These are phyloP conservation scores for Strigops habroptila DNA, from an alignment of 2,113 vertebrate species.

Conservation along the genomic window DNA sequence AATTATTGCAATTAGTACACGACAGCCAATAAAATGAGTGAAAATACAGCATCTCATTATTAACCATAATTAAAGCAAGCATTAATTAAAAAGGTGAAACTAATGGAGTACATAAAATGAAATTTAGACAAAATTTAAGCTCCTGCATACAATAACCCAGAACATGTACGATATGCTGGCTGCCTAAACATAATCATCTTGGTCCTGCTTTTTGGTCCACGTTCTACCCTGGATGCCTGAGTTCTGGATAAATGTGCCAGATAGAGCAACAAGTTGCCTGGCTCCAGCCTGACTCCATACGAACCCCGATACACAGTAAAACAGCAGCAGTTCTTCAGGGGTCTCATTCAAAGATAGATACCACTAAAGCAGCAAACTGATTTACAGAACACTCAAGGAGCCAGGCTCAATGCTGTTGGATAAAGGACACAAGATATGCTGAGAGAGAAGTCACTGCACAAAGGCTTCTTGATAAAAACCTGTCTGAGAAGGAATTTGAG, in stretches of 20 bases:
- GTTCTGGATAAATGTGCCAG: neutral
- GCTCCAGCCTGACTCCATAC: neutral
- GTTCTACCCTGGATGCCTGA: neutral
- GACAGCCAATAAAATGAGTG: neutral
- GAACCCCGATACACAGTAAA: neutral
- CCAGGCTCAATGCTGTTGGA: neutral
- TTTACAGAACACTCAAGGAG: neutral
- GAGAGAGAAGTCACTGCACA: neutral
- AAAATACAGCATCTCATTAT: slow-evolving; percentile 16
- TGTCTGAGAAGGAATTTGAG: neutral
- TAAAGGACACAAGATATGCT: neutral
- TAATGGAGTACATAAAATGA: neutral
- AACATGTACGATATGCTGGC: neutral
- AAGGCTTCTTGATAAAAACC: neutral
- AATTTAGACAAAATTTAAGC: neutral
- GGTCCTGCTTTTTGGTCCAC: neutral
- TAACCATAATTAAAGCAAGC: neutral
- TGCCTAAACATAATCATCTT: neutral
- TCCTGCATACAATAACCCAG: neutral
- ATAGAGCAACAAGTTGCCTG: neutral
- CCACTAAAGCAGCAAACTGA: neutral
- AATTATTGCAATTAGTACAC: slow-evolving; percentile 12
- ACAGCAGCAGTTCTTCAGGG: neutral
- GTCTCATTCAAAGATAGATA: neutral
- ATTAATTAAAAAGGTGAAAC: neutral